These are phyloP conservation scores for Lysiphlebus fabarum DNA, from an alignment of 1,140 invertebrate species.

Conservation along the genomic window DNA sequence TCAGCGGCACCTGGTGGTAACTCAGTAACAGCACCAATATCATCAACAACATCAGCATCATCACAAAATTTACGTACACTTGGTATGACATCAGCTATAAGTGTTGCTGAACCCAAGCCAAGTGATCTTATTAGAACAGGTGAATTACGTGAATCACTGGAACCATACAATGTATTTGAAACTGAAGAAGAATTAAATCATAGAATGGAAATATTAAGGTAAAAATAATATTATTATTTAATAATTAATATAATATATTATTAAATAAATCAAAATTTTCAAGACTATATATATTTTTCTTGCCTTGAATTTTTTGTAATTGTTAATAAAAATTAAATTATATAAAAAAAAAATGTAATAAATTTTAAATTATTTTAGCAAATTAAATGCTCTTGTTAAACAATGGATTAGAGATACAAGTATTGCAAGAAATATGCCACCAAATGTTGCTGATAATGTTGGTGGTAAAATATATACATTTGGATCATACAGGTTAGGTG, in stretches of 20 bases:
- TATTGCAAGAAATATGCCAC: slow-evolving; percentile 84
- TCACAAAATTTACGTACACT: slow-evolving; percentile 55
- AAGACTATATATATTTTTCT: neutral
- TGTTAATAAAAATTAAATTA: too few relatives aligned
- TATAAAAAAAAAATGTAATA: too few relatives aligned
- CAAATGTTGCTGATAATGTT: slow-evolving; percentile 77
- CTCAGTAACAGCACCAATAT: too few relatives aligned
- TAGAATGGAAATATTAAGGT: slow-evolving; percentile 75
- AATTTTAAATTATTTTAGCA: slow-evolving; percentile 66
- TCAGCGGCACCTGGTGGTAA: slow-evolving; percentile 1
- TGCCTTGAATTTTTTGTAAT: too few relatives aligned
- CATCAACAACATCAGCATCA: slow-evolving; percentile 30
- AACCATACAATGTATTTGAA: slow-evolving; percentile 90
- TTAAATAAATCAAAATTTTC: neutral
- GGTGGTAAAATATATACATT: slow-evolving; percentile 99
- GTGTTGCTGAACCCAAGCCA: slow-evolving; percentile 79
- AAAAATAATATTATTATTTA: slow-evolving; percentile 1
- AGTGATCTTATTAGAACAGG: slow-evolving; percentile 78
- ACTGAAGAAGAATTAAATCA: slow-evolving; percentile 87
- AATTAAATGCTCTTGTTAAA: slow-evolving; percentile 85
- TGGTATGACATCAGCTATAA: slow-evolving; percentile 94
- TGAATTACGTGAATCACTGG: slow-evolving; percentile 78
- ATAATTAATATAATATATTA: neutral
- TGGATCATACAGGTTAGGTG: slow-evolving; percentile 87
- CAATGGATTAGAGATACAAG: slow-evolving; percentile 91